phyloP scores from a whole-genome alignment of 2,797 vertebrate species.

The Uromys caudimaculatus region DNA sequence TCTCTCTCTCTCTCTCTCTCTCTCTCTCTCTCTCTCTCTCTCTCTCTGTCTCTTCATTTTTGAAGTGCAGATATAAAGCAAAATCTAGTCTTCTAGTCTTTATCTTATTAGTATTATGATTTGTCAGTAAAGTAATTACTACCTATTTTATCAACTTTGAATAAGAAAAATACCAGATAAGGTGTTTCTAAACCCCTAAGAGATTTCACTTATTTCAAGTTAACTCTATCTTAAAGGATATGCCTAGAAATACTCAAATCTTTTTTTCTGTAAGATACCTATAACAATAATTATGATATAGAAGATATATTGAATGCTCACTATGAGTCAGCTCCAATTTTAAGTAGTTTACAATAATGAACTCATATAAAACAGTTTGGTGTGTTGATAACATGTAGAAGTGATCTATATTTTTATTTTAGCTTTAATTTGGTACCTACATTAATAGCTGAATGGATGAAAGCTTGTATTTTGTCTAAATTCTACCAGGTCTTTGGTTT shows the following conservation, averaged over 20 bases:
- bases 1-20: no score
- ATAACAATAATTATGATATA: slow-evolving; percentile 11
- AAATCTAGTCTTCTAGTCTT: slow-evolving; percentile 15
- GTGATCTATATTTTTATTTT: not conserved
- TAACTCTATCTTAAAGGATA: not conserved
- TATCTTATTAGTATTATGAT: not conserved
- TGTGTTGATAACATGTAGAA: not conserved
- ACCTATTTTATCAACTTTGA: slow-evolving; percentile 30
- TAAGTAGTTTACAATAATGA: slow-evolving; percentile 43
- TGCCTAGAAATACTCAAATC: not conserved
- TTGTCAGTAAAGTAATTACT: slow-evolving; percentile 30
- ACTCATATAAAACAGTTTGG: not conserved
- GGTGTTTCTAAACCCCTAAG: slow-evolving; percentile 15
- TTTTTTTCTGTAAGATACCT: not conserved
- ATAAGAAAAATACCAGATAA: slow-evolving; percentile 23
- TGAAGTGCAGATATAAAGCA: slow-evolving; percentile 42
- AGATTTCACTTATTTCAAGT: slow-evolving; percentile 21
- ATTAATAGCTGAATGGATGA: slow-evolving; percentile 12
- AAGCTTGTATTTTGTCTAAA: slow-evolving; percentile 29
- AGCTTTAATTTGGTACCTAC: not conserved
- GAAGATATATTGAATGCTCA: not conserved
- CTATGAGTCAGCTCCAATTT: not conserved
- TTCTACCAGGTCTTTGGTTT: not conserved
- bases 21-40: no score
- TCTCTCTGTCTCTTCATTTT: not conserved